A percentile compares a stretch with the other conserved stretches of the same genome.
These are phyloP conservation scores for Drosophila parvula DNA, from an alignment of 1,140 invertebrate genomes.

Conservation along the genomic window DNA sequence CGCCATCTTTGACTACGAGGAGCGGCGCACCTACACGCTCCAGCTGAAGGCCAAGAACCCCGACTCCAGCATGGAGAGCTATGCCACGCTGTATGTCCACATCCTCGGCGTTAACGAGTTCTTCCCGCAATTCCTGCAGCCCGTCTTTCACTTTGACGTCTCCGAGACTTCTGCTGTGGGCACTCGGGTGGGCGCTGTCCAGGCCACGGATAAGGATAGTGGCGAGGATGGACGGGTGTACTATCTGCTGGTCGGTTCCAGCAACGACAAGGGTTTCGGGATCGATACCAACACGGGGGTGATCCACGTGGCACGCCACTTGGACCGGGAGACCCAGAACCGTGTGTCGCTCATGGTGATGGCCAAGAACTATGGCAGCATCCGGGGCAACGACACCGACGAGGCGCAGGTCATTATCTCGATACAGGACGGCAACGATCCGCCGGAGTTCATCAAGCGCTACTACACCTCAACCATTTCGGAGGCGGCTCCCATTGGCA, in stretches of 20 bases:
- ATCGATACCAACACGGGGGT: constrained; percentile 94
- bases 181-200: constrained; percentile 92
- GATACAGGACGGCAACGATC: constrained; percentile 97
- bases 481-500: constrained; percentile 90
- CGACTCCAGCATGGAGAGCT: constrained; percentile 90
- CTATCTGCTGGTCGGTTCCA: constrained; percentile 96
- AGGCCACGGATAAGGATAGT: constrained; percentile 95
- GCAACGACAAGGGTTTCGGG: constrained; percentile 95
- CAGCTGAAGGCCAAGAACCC: constrained; percentile 95
- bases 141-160: constrained; percentile 96
- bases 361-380: constrained; percentile 97
- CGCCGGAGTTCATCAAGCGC: constrained; percentile 93
- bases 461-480: constrained; percentile 91
- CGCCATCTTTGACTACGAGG: constrained; percentile 95
- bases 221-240: constrained; percentile 96
- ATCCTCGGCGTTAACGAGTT: constrained; percentile 96
- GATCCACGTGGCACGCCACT: constrained; percentile 91
- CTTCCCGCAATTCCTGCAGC: constrained; percentile 95
- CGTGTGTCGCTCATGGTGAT: constrained; percentile 95
- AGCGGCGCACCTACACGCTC: constrained; percentile 90
- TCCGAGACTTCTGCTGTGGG: constrained; percentile 96
- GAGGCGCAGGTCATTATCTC: constrained; percentile 96
- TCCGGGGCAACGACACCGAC: constrained; percentile 97
- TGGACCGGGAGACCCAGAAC: constrained; percentile 96
- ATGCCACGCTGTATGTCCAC: constrained; percentile 90